Percentiles rank a stretch among this genome's conserved stretches.
These are phyloP conservation scores for Pterostichus madidus DNA, from an alignment of 2,888 invertebrate genomes.

Conservation along the genomic window DNA sequence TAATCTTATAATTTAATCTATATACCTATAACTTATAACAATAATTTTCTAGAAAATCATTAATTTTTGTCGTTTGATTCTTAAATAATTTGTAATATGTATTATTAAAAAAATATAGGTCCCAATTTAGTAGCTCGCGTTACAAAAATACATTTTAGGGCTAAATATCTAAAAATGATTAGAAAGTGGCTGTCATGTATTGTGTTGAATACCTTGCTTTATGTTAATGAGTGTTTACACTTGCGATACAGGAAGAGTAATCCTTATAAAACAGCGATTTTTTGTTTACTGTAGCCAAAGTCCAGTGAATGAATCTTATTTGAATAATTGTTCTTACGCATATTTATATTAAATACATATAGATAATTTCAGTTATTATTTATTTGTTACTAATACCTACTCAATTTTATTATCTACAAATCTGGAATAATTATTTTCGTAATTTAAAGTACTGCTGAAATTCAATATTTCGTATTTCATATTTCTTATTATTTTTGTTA, in stretches of 20 bases:
- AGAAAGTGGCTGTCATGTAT: background rate
- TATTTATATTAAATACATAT: slow-evolving; percentile 19
- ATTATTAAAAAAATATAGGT: no score
- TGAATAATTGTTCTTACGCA: slow-evolving; percentile 62
- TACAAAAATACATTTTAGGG: no score
- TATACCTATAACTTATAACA: background rate
- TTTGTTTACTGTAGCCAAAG: slow-evolving; percentile 56
- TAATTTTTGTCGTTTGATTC: background rate
- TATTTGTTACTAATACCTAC: background rate
- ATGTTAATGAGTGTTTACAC: slow-evolving; percentile 49
- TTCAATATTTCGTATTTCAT: no score
- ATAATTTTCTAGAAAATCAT: background rate
- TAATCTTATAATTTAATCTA: background rate
- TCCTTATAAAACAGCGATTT: slow-evolving; percentile 33
- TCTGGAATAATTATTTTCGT: no score
- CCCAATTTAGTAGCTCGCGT: background rate
- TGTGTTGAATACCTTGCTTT: slow-evolving; percentile 37
- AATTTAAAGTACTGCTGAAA: no score
- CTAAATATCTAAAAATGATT: no score
- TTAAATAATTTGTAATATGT: slow-evolving; percentile 11
- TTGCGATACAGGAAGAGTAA: slow-evolving; percentile 52
- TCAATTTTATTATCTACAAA: background rate
- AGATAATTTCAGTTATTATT: background rate
- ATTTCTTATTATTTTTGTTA: no score
- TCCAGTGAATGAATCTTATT: slow-evolving; percentile 58